A percentile compares a stretch with the other conserved stretches of the same genome.
Conservation (phyloP, 2,888 invertebrate species). For the Antheraea assamensis region DNA sequence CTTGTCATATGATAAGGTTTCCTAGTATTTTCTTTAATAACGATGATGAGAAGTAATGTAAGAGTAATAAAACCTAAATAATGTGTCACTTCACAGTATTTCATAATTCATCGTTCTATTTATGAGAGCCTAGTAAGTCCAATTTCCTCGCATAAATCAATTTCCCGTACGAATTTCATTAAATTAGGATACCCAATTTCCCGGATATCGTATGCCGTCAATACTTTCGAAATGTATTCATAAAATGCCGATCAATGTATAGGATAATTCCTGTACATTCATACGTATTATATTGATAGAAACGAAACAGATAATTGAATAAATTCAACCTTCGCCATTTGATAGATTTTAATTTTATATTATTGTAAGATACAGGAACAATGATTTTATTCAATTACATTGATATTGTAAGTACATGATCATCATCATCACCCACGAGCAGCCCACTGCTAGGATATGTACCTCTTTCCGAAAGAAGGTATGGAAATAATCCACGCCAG, state of each 20-base stretch:
- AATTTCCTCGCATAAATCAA: slow-evolving; percentile 31
- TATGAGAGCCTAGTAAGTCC: slow-evolving; percentile 11
- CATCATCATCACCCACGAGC: too few relatives aligned
- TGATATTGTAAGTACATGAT: too few relatives aligned
- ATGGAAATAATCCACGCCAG: too few relatives aligned
- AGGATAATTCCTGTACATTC: background rate
- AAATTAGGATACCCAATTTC: slow-evolving; percentile 15
- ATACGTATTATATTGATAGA: background rate
- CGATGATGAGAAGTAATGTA: background rate
- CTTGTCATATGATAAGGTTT: too few relatives aligned
- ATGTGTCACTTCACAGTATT: background rate
- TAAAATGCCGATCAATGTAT: background rate
- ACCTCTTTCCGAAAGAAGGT: too few relatives aligned
- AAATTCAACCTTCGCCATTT: background rate
- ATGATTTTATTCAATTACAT: too few relatives aligned
- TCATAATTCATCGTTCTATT: background rate
- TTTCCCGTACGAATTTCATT: slow-evolving; percentile 27
- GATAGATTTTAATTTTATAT: too few relatives aligned
- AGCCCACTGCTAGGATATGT: too few relatives aligned
- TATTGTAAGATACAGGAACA: too few relatives aligned
- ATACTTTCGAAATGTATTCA: background rate
- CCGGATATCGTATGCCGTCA: slow-evolving; percentile 12
- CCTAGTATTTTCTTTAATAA: background rate
- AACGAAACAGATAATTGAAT: background rate
- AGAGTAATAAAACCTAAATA: background rate